Evolutionary conservation across 2,113 vertebrate species (phyloP), one percentile per base, ranked within the genome.

Genomic region (Poecile atricapillus): DNA sequence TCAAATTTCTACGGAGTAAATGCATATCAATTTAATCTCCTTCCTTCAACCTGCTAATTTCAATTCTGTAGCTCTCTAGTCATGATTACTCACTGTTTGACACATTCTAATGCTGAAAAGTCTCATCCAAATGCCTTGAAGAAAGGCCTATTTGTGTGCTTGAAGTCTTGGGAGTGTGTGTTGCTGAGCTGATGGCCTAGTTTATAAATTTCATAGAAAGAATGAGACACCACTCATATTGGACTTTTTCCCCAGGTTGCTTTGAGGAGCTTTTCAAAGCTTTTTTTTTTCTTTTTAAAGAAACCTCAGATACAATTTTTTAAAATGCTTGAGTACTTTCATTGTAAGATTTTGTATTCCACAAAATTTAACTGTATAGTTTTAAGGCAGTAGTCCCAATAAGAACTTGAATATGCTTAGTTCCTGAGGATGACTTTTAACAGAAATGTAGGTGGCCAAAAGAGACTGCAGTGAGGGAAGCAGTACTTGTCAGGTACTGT

Each of bases 101-200:
- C n/a, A 22, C 5, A 16, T 37, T 65, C 31, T 65, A 15, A 47
- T 30, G 39, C 23, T 89, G n/a, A 13, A 23, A 56, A 52, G 2
- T 20, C 31, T 83, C 70, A 10, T 43, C 30, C 23, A 44, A 3
- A 2, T 37, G 11, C 24, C 37, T 69, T 88, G 35, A 69, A 77
- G 53, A 73, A 77, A 68, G 19, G 18, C 2, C 4, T 37, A 2
- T 60, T 74, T 70, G 22, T 3, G 8, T 68, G 5, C 19, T 43
- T 93, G 55, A 56, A 60, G 8, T 31, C 33, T 39, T 56, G 11
- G 69, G 7, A 59, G 4, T 9, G 4, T 46, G 19, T 18, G 14
- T 2, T 53, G 47, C 23, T 55, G 16, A 69, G 16, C 5, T 0
- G 0, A 8, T 56, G 28, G 18, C 27, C 14, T 21, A 21, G 10